Evolutionary conservation across 2,888 invertebrate genomes (phyloP).

Genomic region (Arge pagana): DNA sequence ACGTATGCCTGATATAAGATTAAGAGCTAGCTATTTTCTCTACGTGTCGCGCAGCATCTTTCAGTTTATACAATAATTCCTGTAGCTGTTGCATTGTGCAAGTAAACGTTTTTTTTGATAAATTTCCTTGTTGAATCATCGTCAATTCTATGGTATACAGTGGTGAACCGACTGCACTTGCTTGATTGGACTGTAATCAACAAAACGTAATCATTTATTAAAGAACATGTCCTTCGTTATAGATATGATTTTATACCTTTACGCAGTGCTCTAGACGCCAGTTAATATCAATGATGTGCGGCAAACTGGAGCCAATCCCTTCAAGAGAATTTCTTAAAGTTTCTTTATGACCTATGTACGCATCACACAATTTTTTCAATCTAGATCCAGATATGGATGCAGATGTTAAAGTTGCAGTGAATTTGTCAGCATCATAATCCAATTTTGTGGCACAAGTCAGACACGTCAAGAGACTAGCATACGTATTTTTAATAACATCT

Average conservation of each 20-base stretch:
- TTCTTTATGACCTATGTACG: constrained; percentile 40
- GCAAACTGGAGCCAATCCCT: constrained; percentile 45
- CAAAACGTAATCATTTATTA: constrained; percentile 19
- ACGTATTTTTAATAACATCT: constrained; percentile 43
- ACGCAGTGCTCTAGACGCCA: constrained; percentile 55
- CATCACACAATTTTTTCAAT: constrained; percentile 42
- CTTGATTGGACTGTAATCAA: constrained; percentile 39
- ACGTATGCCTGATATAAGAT: too few species aligned
- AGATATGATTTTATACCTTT: constrained; percentile 42
- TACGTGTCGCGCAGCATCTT: constrained; percentile 68
- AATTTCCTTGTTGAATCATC: constrained; percentile 42
- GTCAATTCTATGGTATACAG: constrained; percentile 43
- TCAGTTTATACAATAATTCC: constrained; percentile 70
- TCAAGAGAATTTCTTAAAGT: constrained; percentile 43
- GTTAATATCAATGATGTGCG: constrained; percentile 51
- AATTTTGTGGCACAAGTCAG: constrained; percentile 48
- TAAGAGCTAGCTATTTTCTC: constrained; percentile 61
- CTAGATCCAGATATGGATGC: constrained; percentile 38
- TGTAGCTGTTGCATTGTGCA: constrained; percentile 69
- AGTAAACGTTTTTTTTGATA: constrained; percentile 63
- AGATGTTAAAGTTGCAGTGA: constrained; percentile 38
- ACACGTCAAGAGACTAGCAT: constrained; percentile 44
- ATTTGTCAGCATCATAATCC: constrained; percentile 41
- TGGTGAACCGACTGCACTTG: constrained; percentile 37
- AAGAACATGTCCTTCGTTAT: constrained; percentile 20